Evolutionary conservation across 2,888 invertebrate species (phyloP), one percentile per base, ranked within the genome.

Genomic region (Ephialtes manifestator): DNA sequence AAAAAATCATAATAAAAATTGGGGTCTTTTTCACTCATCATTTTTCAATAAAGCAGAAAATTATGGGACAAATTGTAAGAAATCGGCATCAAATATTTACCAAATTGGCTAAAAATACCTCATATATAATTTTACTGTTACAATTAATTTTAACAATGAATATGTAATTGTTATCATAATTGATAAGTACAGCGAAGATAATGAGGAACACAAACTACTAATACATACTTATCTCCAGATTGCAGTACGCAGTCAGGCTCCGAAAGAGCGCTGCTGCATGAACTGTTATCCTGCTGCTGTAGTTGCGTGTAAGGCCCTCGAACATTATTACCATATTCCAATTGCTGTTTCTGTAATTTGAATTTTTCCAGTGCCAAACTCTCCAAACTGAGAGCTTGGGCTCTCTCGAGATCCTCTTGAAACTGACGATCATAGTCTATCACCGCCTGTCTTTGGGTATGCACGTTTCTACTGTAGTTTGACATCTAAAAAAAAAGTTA

Each of bases 311-410:
- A 88, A 10, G 86, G 71, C 68, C 89, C 85, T 28, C 86, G 89
- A n/a, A 82, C 87, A 82, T 88, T 88, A 82, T 85, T 90, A 11
- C 84, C 88, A 82, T 89, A 90, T 10, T 92, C 91, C 24, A 89
- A 89, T 75, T 91, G 92, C 82, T 95, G 95, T 94, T 96, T 97
- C 94, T 96, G 96, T 87, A 97, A 95, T 89, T 96, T 95, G 94
- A 97, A 98, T 92, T 97, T 97, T 92, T 98, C 98, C 88, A 98
- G 94, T 55, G 97, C 98, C 88, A 97, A 95, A 91, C 97, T 97
- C 95, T 98, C 98, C 92, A 98, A 95, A 94, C 98, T 98, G 68
- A 98, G 95, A 74, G 98, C 98, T 93, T 97, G 97, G 1, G 98
- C 98, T 94, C 97, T 96, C 94, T 98, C 98, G 93, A 98, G 94